These are phyloP conservation scores for Australoheros facetus DNA, from an alignment of 2,797 vertebrate genomes.

Conservation along the genomic window DNA sequence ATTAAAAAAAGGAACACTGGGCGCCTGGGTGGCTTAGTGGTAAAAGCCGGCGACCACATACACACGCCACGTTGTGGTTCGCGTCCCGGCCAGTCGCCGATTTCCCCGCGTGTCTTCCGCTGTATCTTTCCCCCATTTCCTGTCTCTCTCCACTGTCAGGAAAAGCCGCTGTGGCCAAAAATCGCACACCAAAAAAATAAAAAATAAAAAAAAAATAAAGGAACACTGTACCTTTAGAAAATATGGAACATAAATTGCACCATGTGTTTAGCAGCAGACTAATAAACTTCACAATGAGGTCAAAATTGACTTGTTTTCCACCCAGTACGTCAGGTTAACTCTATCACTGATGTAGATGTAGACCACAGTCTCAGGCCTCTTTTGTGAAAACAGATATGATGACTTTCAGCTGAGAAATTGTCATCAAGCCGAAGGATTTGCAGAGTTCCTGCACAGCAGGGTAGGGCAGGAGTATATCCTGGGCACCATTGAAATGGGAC, in stretches of 20 bases:
- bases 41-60: no score
- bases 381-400: conserved; percentile 47
- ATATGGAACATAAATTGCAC: conserved; percentile 19
- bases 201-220: conserved; percentile 62
- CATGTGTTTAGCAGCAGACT: conserved; percentile 23
- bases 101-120: no score
- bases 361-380: conserved; percentile 55
- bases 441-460: conserved; percentile 24
- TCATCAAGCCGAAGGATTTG: conserved; percentile 1
- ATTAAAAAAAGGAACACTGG: conserved; percentile 41
- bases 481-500: conserved; percentile 28
- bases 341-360: conserved; percentile 7
- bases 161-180: no score
- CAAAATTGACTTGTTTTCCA: conserved; percentile 40
- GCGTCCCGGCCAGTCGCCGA: no score
- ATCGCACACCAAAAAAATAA: no score
- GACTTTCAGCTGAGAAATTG: conserved; percentile 42
- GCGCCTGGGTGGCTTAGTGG: no score
- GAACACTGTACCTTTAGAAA: conserved; percentile 30
- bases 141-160: no score
- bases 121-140: no score
- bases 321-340: conserved; percentile 42
- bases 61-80: no score
- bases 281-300: conserved; percentile 29
- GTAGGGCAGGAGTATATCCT: conserved; percentile 21